Evolutionary conservation across 2,797 vertebrate genomes (phyloP).

Genomic region (Taeniopygia guttata): DNA sequence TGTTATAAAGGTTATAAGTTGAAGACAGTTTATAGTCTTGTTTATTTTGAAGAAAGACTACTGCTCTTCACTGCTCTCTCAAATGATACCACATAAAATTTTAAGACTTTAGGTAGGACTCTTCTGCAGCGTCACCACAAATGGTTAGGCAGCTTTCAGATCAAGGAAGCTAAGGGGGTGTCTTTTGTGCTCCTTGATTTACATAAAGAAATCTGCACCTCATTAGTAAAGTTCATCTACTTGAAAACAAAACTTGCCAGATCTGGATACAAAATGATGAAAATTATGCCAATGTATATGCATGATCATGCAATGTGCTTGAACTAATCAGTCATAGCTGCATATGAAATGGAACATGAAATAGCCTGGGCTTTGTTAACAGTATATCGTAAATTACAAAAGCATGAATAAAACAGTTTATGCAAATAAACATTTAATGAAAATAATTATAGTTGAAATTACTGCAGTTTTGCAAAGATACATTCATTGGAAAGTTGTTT

Average conservation of each 20-base stretch:
- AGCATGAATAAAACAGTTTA: slow-evolving; percentile 39
- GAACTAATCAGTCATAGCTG: slow-evolving; percentile 38
- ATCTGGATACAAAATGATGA: slow-evolving; percentile 12
- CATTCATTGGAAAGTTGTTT: background rate
- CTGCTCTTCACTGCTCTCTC: background rate
- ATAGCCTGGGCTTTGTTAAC: slow-evolving; percentile 36
- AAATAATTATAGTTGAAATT: slow-evolving; percentile 43
- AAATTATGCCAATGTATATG: slow-evolving; percentile 35
- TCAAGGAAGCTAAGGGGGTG: background rate
- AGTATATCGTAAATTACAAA: slow-evolving; percentile 13
- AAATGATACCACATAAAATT: background rate
- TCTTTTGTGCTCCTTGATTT: background rate
- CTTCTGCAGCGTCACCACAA: background rate
- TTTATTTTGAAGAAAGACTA: background rate
- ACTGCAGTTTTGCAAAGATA: background rate
- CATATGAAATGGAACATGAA: slow-evolving; percentile 35
- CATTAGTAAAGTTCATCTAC: slow-evolving; percentile 3
- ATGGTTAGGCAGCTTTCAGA: background rate
- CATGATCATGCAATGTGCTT: slow-evolving; percentile 31
- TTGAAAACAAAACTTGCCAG: slow-evolving; percentile 14
- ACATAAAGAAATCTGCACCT: background rate
- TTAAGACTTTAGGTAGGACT: background rate
- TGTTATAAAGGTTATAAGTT: background rate
- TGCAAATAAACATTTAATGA: slow-evolving; percentile 44
- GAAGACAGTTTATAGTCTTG: background rate